These are phyloP conservation scores for Python bivittatus DNA, from an alignment of 2,113 vertebrate species.

Conservation along the genomic window DNA sequence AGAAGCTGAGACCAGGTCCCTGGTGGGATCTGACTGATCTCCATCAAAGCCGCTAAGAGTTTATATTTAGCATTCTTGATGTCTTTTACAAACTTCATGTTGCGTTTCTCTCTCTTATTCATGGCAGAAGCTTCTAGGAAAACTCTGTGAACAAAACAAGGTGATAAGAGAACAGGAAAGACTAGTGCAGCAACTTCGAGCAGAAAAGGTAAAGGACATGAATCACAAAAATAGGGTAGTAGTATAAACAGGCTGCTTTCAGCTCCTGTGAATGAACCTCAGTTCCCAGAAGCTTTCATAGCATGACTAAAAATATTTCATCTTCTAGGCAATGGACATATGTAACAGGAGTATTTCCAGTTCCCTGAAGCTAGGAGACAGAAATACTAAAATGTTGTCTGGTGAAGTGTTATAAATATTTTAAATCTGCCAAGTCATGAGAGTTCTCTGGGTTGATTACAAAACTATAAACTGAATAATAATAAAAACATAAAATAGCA, in stretches of 20 bases:
- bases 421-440: background rate
- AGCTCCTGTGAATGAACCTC: background rate
- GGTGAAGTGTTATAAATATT: background rate
- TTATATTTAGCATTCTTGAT: background rate
- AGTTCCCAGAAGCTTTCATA: background rate
- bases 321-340: background rate
- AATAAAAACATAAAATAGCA: background rate
- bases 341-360: background rate
- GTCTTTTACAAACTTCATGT: background rate
- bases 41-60: background rate
- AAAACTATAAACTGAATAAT: background rate
- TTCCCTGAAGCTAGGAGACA: background rate
- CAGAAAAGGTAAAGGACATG: slow-evolving; percentile 84
- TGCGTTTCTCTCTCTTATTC: background rate
- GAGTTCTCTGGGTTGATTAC: background rate
- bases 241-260: rapidly evolving
- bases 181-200: slow-evolving; percentile 87
- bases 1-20: background rate
- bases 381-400: background rate
- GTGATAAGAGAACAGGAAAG: slow-evolving; percentile 89
- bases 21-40: background rate
- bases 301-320: background rate
- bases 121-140: slow-evolving; percentile 89
- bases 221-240: background rate
- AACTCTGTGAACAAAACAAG: slow-evolving; percentile 90